A percentile compares a stretch with the other conserved stretches of the same genome.
Evolutionary conservation across 2,888 invertebrate species (phyloP).

Genomic region (Agonopterix heracliana): DNA sequence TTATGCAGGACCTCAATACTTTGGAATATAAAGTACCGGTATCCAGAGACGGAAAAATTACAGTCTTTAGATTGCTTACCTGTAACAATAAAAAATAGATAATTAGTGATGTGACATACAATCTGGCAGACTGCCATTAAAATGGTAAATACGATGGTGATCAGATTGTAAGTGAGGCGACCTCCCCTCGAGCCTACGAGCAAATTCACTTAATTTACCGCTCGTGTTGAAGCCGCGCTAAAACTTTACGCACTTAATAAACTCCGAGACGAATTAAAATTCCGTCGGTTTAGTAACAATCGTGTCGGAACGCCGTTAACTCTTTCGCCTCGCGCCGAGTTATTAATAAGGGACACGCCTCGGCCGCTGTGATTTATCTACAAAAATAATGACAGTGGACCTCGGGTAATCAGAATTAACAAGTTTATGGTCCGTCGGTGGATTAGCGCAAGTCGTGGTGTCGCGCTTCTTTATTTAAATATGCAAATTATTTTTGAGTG

Average conservation of each 20-base stretch:
- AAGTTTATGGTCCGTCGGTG: slow-evolving; percentile 34
- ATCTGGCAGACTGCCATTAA: slow-evolving; percentile 34
- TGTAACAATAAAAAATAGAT: slow-evolving; percentile 37
- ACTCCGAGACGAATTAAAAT: slow-evolving; percentile 71
- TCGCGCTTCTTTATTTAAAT: slow-evolving; percentile 49
- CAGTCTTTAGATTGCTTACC: slow-evolving; percentile 44
- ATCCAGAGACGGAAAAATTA: slow-evolving; percentile 23
- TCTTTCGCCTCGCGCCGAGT: slow-evolving; percentile 48
- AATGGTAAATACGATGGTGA: slow-evolving; percentile 47
- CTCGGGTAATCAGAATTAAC: slow-evolving; percentile 48
- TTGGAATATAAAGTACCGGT: slow-evolving; percentile 40
- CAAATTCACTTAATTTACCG: slow-evolving; percentile 68
- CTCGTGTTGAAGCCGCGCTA: slow-evolving; percentile 49
- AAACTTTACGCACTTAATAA: slow-evolving; percentile 75
- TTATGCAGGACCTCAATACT: slow-evolving; percentile 53
- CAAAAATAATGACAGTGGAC: slow-evolving; percentile 42
- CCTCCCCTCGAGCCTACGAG: slow-evolving; percentile 41
- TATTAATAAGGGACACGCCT: slow-evolving; percentile 61
- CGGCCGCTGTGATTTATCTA: slow-evolving; percentile 50
- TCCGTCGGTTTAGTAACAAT: slow-evolving; percentile 69
- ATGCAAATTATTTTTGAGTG: slow-evolving; percentile 62
- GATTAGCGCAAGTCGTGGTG: slow-evolving; percentile 39
- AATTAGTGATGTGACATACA: slow-evolving; percentile 10
- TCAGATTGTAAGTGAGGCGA: slow-evolving; percentile 44
- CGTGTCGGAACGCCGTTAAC: slow-evolving; percentile 64